Evolutionary conservation across 92 coral and sea anemone species (phyloP).

Genomic region (Parazoanthus darwini): DNA sequence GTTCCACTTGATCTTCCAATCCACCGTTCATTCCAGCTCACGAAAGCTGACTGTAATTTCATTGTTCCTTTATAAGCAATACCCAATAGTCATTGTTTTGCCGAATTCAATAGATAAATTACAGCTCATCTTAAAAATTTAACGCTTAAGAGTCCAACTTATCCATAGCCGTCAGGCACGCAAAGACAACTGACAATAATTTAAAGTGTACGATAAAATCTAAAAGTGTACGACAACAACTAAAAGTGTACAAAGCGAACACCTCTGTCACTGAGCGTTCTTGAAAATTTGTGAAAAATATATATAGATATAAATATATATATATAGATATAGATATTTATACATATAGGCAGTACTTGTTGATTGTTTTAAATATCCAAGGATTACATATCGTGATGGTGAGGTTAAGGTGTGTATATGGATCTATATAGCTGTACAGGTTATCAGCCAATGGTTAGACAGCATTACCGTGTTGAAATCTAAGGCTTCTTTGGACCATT

Average conservation of each 20-base stretch:
- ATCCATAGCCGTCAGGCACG: constrained; percentile 1
- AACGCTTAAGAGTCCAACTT: constrained; percentile 1
- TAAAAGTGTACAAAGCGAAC: neutral
- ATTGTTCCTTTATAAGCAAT: neutral
- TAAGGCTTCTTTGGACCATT: neutral
- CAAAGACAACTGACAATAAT: neutral
- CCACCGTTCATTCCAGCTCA: neutral
- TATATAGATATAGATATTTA: no score
- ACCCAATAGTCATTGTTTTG: neutral
- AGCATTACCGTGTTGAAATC: neutral
- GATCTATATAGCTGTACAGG: neutral
- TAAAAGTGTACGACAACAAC: no score
- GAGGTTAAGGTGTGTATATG: neutral
- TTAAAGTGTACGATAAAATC: no score
- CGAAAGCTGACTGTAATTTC: neutral
- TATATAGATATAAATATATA: no score
- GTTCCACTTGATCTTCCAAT: constrained; percentile 10
- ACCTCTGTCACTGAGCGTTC: neutral
- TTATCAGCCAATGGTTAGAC: neutral
- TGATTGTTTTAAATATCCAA: neutral
- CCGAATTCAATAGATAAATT: constrained; percentile 21
- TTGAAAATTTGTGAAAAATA: neutral
- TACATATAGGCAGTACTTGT: neutral
- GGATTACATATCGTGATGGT: neutral
- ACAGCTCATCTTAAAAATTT: neutral